Conservation (phyloP, 2,113 vertebrate genomes). For the Halcyon malimbica region DNA sequence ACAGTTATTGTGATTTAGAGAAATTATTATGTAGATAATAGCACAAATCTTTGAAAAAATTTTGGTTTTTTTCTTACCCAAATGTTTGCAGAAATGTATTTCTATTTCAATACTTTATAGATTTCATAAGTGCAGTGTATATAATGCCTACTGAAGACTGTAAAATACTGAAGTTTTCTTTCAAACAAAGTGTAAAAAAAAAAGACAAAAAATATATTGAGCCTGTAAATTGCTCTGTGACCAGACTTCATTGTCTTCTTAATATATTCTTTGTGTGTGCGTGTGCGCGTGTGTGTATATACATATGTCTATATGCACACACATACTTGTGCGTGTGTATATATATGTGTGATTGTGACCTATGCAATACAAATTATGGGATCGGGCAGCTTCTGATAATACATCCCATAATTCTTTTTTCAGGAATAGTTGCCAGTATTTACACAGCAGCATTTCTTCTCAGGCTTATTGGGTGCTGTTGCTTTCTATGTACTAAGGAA, state of each 20-base stretch:
- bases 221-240: slow-evolving; percentile 83
- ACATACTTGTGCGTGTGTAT: slow-evolving; percentile 43
- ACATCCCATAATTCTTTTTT: slow-evolving; percentile 83
- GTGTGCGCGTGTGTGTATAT: slow-evolving; percentile 62
- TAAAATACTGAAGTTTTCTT: slow-evolving; percentile 84
- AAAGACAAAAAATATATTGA: slow-evolving; percentile 75
- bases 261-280: slow-evolving; percentile 81
- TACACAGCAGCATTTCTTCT: slow-evolving; percentile 85
- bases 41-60: slow-evolving; percentile 77
- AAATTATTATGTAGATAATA: slow-evolving; percentile 81
- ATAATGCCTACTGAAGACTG: slow-evolving; percentile 82
- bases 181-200: slow-evolving; percentile 79
- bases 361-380: slow-evolving; percentile 89
- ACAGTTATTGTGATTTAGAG: slow-evolving; percentile 80
- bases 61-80: slow-evolving; percentile 82
- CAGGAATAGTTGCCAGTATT: slow-evolving; percentile 88
- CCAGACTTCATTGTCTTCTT: slow-evolving; percentile 82
- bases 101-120: slow-evolving; percentile 82
- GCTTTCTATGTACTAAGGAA: slow-evolving; percentile 79
- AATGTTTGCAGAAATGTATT: slow-evolving; percentile 80
- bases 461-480: slow-evolving; percentile 88
- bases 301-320: slow-evolving; percentile 13
- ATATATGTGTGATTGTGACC: slow-evolving; percentile 85
- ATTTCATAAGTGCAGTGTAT: slow-evolving; percentile 86
- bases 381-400: slow-evolving; percentile 76